phyloP scores from a whole-genome alignment of 1,140 invertebrate species.

The Pentalonia nigronervosa region DNA sequence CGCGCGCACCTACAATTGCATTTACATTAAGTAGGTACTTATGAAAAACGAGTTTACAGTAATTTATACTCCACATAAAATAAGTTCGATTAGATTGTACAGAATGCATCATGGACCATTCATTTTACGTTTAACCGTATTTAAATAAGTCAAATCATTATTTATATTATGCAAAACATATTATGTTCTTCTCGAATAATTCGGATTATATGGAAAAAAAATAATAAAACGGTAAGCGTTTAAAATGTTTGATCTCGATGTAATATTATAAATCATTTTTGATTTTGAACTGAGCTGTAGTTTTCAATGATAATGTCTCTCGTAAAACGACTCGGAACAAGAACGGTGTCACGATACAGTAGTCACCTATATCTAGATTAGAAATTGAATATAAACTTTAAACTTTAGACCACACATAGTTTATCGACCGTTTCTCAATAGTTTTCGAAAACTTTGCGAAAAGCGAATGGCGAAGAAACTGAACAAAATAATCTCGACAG shows the following conservation, averaged over 20 bases:
- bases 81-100: background rate
- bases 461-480: background rate
- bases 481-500: background rate
- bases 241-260: background rate
- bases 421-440: background rate
- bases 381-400: background rate
- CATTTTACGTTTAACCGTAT: background rate
- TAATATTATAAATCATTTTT: background rate
- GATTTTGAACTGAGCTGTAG: background rate
- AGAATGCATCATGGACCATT: background rate
- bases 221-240: background rate
- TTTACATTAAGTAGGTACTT: constrained; percentile 12
- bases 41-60: constrained; percentile 10
- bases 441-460: background rate
- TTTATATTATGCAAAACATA: background rate
- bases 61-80: constrained; percentile 6
- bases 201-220: background rate
- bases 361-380: background rate
- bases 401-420: background rate
- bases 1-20: background rate
- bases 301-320: background rate
- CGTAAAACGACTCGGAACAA: background rate
- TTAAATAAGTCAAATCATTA: constrained; percentile 5
- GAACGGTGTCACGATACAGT: background rate
- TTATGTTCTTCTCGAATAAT: background rate